phyloP scores from a whole-genome alignment of 2,888 invertebrate genomes.

The Caenorhabditis sp. region DNA sequence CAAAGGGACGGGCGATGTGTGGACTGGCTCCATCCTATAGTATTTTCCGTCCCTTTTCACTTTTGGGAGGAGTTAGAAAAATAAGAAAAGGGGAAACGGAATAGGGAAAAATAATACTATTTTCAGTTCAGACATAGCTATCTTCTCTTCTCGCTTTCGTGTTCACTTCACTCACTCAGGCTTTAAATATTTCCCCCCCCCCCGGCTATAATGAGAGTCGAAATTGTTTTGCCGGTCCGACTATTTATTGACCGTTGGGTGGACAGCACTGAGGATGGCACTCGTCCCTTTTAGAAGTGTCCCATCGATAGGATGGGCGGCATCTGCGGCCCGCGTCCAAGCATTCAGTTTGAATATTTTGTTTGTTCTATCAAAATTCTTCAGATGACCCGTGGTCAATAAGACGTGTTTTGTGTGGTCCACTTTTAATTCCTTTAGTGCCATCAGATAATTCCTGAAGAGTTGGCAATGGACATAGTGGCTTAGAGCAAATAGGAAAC shows the following conservation, averaged over 20 bases:
- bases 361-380: too few relatives aligned
- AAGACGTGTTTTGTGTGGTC: not conserved
- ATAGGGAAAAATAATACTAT: constrained; percentile 31
- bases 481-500: not conserved
- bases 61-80: not conserved
- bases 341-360: constrained; percentile 3
- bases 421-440: not conserved
- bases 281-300: constrained; percentile 2
- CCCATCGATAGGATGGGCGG: constrained; percentile 15
- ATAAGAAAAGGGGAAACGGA: constrained; percentile 18
- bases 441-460: constrained; percentile 23
- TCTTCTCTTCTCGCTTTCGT: constrained; percentile 6
- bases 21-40: constrained; percentile 1
- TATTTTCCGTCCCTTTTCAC: not conserved
- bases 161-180: constrained; percentile 16
- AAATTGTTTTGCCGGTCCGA: constrained; percentile 49
- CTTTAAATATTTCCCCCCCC: constrained; percentile 36
- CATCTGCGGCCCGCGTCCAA: too few relatives aligned
- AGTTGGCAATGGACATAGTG: not conserved
- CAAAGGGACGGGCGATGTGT: too few relatives aligned
- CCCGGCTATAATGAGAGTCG: constrained; percentile 51
- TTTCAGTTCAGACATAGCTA: constrained; percentile 27
- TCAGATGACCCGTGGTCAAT: not conserved
- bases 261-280: constrained; percentile 3
- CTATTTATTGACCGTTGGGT: constrained; percentile 48